Evolutionary conservation across 1,140 invertebrate genomes (phyloP), one percentile per base, ranked within the genome.

Genomic region (Gryon sp.): DNA sequence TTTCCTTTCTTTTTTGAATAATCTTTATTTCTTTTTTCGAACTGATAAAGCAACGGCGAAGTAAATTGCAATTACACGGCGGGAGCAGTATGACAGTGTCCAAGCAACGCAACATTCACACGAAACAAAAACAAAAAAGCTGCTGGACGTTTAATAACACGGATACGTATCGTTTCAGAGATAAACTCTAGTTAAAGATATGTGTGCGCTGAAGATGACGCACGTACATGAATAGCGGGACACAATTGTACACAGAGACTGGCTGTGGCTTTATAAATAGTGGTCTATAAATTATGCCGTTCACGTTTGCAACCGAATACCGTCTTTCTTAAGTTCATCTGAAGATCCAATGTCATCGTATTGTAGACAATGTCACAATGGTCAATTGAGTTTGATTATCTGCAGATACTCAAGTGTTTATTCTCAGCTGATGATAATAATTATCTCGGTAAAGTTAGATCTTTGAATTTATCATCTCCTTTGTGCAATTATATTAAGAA

Each of bases 231-330:
- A 45, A 66, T 66, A 34, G 48, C 30, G 62, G 30, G 38, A 65
- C 48, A 52, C 60, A 36, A 34, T 60, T 57, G 55, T 8, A 18
- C 57, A 48, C 38, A 66, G 63, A 36, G 46, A 45, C 43, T 52
- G 52, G 55, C 45, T n/a, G n/a, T n/a, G n/a, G n/a, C n/a, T n/a
- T 68, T 82, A 83, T 83, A 83, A 83, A 83, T 81, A 78, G 78
- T 60, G 55, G 68, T 70, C 65, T 69, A 79, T 83, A 84, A 84
- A 82, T 83, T 81, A 83, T 83, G 74, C 76, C 34, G 46, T 75
- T 32, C 81, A 66, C 76, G 80, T 83, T 78, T 43, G 57, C 74
- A 70, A 69, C 41, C 80, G 72, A 80, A 70, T 76, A 80, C 59
- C 69, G 72, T 80, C 78, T 12, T 8, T 77, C 81, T 76, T 76